Evolutionary conservation across 1,140 invertebrate genomes (phyloP).

Genomic region (Euwallacea fornicatus): DNA sequence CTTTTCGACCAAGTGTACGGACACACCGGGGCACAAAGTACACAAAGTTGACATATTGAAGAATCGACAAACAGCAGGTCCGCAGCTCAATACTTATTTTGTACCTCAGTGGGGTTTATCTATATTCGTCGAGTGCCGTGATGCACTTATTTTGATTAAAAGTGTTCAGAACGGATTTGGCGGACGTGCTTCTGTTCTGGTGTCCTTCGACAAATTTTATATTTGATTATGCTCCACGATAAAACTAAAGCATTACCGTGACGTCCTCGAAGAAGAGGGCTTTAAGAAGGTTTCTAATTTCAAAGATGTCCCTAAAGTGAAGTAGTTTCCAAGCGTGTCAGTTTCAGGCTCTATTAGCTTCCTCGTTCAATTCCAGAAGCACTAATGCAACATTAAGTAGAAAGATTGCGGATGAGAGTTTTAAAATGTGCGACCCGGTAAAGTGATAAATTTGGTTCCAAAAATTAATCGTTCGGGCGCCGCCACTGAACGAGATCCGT

Average conservation of each 20-base stretch:
- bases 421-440: too few relatives aligned
- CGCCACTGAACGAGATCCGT: slow-evolving; percentile 34
- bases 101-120: slow-evolving; percentile 24
- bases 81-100: slow-evolving; percentile 27
- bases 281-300: too few relatives aligned
- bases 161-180: slow-evolving; percentile 17
- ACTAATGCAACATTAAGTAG: too few relatives aligned
- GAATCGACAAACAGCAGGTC: slow-evolving; percentile 38
- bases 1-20: slow-evolving; percentile 6
- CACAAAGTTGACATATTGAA: slow-evolving; percentile 38
- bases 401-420: too few relatives aligned
- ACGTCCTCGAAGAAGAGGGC: too few relatives aligned
- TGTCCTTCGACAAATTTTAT: neutral
- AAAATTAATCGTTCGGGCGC: slow-evolving; percentile 27
- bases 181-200: neutral
- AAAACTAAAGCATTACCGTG: too few relatives aligned
- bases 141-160: slow-evolving; percentile 36
- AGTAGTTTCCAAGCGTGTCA: too few relatives aligned
- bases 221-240: too few relatives aligned
- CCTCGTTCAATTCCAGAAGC: too few relatives aligned
- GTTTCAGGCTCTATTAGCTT: too few relatives aligned
- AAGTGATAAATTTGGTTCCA: neutral
- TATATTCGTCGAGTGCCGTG: slow-evolving; percentile 15
- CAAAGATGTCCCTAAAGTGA: too few relatives aligned
- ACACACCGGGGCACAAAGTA: slow-evolving; percentile 33